phyloP scores from a whole-genome alignment of 2,888 invertebrate species.

The Eledone cirrhosa region DNA sequence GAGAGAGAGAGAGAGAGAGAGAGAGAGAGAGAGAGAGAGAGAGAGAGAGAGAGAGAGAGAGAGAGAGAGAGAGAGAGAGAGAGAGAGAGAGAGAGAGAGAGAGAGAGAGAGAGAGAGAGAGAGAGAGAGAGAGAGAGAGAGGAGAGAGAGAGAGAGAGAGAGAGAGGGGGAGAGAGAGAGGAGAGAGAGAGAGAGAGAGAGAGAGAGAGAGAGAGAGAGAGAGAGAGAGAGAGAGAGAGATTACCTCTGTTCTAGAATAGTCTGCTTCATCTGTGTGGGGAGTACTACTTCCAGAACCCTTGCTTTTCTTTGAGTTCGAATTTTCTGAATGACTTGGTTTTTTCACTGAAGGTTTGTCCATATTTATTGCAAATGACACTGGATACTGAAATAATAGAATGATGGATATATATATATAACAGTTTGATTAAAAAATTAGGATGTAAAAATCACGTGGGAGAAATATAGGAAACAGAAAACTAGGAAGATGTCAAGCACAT shows the following conservation, averaged over 20 bases:
- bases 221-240: neutral
- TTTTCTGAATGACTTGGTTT: slow-evolving; percentile 31
- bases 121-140: neutral
- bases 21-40: too few relatives aligned
- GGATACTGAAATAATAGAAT: slow-evolving; percentile 55
- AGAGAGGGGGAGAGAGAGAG: neutral
- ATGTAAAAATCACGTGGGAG: too few relatives aligned
- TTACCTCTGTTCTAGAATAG: slow-evolving; percentile 56
- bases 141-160: neutral
- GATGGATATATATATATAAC: neutral
- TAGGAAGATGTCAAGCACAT: too few relatives aligned
- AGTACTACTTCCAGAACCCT: slow-evolving; percentile 34
- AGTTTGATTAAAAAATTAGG: too few relatives aligned
- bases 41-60: neutral
- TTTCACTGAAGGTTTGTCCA: slow-evolving; percentile 56
- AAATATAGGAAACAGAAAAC: too few relatives aligned
- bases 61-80: neutral
- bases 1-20: too few relatives aligned
- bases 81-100: neutral
- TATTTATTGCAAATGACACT: slow-evolving; percentile 61
- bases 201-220: neutral
- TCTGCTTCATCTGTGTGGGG: slow-evolving; percentile 62
- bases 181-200: neutral
- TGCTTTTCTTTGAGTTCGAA: slow-evolving; percentile 36
- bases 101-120: neutral